Evolutionary conservation across 2,113 vertebrate species (phyloP).

Genomic region (Trichechus manatus): DNA sequence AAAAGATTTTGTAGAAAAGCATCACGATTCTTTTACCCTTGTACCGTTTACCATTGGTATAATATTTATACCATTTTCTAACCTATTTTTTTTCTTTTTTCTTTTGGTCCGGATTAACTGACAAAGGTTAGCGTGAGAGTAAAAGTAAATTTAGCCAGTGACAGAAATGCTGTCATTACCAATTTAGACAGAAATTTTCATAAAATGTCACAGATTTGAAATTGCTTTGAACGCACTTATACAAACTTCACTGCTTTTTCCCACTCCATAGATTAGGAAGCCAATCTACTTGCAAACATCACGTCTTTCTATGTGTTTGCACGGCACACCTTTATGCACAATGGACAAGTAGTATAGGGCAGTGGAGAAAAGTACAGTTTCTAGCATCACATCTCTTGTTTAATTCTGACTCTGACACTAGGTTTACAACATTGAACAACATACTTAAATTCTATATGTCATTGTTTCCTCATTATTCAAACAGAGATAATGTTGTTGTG

Average conservation of each 20-base stretch:
- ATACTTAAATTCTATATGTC: not conserved
- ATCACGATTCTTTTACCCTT: not conserved
- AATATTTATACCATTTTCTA: not conserved
- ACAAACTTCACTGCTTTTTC: not conserved
- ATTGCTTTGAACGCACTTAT: not conserved
- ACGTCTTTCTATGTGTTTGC: not conserved
- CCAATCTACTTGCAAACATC: not conserved
- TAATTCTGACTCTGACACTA: not conserved
- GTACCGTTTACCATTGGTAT: not conserved
- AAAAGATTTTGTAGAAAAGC: not conserved
- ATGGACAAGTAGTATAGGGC: fast-evolving
- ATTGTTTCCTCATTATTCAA: not conserved
- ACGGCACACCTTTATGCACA: fast-evolving
- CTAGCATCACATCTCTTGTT: not conserved
- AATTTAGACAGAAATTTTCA: not conserved
- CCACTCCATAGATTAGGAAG: not conserved
- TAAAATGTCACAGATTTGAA: not conserved
- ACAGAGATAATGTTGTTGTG: not conserved
- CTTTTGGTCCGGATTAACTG: not conserved
- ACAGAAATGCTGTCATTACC: not conserved
- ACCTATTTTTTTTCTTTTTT: not conserved
- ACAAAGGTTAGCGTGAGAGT: not conserved
- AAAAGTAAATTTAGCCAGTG: not conserved
- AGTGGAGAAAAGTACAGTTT: not conserved
- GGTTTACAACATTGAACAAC: not conserved